Base-by-base conservation (phyloP, 2,797 vertebrate genomes). In the Acipenser transmontanus region DNA sequence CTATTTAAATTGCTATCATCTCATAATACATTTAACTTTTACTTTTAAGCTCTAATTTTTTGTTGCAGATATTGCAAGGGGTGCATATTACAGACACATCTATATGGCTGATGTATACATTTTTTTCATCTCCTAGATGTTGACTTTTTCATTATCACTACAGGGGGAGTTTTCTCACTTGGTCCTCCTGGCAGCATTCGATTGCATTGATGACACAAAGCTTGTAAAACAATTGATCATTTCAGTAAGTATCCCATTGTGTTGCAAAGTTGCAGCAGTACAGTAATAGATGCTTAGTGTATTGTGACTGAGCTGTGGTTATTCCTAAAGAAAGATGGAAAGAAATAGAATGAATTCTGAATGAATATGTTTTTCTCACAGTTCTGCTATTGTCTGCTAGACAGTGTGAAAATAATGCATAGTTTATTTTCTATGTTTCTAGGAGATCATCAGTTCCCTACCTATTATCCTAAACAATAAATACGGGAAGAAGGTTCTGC, bases 141-240 rank as follows among this genome's bases (percentile, higher is more conserved):
- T 34, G 20, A 34, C 20, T 11, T 8, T 1, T 70, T 60, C 70
- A 6, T 65, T 0, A 1, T 69, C 70, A 61, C 74, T 77, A 47
- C 75, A 91, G 90, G 90, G 89, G 67, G 88, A 91, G 52, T 91
- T 86, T 78, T 90, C 89, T 68, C 86, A 91, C 73, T 74, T 91
- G 75, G 85, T 89, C 65, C 80, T 91, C 66, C 68, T 88, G 77
- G 88, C 89, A 1, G 88, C 83, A 0, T 91, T 91, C 77, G 90
- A 91, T 77, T 91, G 88, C 70, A 82, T 91, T 1, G 90, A 91
- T 71, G 90, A 91, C 62, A 91, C 90, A 0, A 91, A 91, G 71
- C 84, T 91, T 66, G 69, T 91, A 74, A 91, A 87, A 64, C 89
- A 91, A 69, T 76, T 91, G 74, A 83, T 91, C 76, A 68, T 91